Conservation (phyloP, 2,113 vertebrate genomes). For the Solea solea region DNA sequence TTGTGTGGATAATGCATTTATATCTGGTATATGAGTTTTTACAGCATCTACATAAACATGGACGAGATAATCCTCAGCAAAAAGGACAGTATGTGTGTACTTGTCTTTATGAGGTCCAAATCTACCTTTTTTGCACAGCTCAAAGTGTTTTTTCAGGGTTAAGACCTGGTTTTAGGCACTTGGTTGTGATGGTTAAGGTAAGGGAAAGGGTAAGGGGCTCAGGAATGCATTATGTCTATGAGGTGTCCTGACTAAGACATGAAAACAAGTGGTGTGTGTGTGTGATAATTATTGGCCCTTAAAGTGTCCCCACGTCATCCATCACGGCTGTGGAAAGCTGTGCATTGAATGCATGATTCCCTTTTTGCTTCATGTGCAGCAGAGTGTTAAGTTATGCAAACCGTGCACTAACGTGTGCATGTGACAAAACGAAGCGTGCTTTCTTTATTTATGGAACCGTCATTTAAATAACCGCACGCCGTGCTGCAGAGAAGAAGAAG, state of each 20-base stretch:
- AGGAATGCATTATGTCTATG: too few species aligned
- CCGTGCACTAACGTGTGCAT: neutral
- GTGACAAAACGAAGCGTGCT: too few species aligned
- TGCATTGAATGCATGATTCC: slow-evolving; percentile 24
- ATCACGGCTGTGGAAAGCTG: slow-evolving; percentile 25
- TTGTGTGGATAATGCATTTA: slow-evolving; percentile 3
- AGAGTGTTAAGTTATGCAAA: neutral
- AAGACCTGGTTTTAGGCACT: too few species aligned
- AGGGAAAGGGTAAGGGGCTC: too few species aligned
- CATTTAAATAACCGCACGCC: too few species aligned
- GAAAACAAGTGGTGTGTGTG: neutral
- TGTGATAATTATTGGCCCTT: slow-evolving; percentile 1
- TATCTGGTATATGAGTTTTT: neutral
- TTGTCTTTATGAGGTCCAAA: too few species aligned
- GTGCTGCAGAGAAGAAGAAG: too few species aligned
- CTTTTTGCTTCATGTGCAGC: slow-evolving; percentile 9
- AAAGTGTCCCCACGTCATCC: slow-evolving; percentile 21
- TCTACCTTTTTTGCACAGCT: too few species aligned
- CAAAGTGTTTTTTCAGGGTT: too few species aligned
- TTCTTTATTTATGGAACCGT: too few species aligned
- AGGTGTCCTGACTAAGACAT: too few species aligned
- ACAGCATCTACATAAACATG: neutral
- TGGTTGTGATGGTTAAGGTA: too few species aligned
- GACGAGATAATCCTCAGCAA: slow-evolving; percentile 2
- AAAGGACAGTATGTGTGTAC: slow-evolving; percentile 4